Base-by-base conservation (phyloP, 2,797 vertebrate genomes). In the Pipistrellus nathusii region DNA sequence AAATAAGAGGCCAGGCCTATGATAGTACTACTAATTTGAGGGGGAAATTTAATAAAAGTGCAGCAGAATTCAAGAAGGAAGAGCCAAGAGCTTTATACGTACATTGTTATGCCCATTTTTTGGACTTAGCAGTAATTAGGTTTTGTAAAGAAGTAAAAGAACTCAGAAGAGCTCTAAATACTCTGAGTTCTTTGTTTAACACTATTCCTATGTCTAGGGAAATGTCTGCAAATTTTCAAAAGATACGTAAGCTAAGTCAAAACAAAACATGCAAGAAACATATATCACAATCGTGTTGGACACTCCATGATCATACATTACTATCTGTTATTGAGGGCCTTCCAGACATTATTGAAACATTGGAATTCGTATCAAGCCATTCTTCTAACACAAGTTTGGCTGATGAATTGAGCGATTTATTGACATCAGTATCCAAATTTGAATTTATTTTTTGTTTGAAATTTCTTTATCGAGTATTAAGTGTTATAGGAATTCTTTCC, bases 121-220 rank as follows among this genome's bases (percentile, higher is more conserved):
- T 97, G 81, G 96, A 97, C 77, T 95, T 97, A 51, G 69, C 96
- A 35, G 95, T 97, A 14, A 91, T 96, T 88, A 88, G 94, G 15
- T 97, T 96, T 92, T 97, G 97, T 94, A 96, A 96, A 94, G 97
- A 96, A 95, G 71, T 97, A 27, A 97, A 96, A 95, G 97, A 97
- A 89, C 96, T 97, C 38, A 94, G 96, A 68, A 38, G 85, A 68
- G 20, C 96, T 90, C 78, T 97, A 23, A 93, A 85, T 55, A 92
- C 89, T 53, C 96, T 97, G 20, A 88, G 20, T 66, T 94, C 87
- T 80, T 88, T 97, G 57, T 93, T 95, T 85, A 94, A 57, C 17
- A 93, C 77, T 88, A 82, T 97, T 76, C 73, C 66, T 64, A 46
- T 41, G 77, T 95, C 84, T 77, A 85, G 53, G 73, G 96, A 97